A percentile compares a stretch with the other conserved stretches of the same genome.
phyloP scores from a whole-genome alignment of 2,888 invertebrate genomes.

The Chloroclystis v-ata region DNA sequence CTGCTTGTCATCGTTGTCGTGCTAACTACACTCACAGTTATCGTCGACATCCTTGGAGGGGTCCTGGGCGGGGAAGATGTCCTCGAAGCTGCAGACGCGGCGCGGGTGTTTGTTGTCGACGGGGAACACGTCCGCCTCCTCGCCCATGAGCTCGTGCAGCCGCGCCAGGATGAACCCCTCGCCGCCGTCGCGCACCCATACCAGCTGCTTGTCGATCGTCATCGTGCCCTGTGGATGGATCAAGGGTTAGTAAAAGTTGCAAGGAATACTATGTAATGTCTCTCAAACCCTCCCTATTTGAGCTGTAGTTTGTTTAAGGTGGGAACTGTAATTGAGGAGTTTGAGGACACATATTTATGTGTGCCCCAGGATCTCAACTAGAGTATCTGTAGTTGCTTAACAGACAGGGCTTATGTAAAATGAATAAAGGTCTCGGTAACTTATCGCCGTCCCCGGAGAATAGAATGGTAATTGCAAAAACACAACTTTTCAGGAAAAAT shows the following conservation, averaged over 20 bases:
- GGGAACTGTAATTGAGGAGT: no score
- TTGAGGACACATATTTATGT: no score
- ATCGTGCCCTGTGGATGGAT: conserved; percentile 53
- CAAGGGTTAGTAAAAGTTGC: neutral
- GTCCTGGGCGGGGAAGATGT: conserved; percentile 95
- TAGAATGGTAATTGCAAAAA: no score
- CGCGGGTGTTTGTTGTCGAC: conserved; percentile 79
- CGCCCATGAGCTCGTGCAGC: conserved; percentile 90
- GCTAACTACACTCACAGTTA: conserved; percentile 92
- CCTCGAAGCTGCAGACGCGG: conserved; percentile 87
- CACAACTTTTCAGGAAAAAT: no score
- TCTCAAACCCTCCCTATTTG: no score
- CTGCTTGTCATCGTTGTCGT: conserved; percentile 84
- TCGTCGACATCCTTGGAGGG: conserved; percentile 94
- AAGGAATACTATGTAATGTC: no score
- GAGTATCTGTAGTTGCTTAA: no score
- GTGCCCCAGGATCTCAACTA: no score
- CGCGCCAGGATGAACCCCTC: conserved; percentile 94
- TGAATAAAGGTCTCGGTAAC: no score
- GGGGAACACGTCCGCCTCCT: conserved; percentile 84
- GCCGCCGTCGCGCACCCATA: conserved; percentile 95
- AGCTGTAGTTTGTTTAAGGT: no score
- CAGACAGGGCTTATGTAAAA: no score
- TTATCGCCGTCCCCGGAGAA: no score
- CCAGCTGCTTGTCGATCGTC: conserved; percentile 87